Evolutionary conservation across 2,888 invertebrate genomes (phyloP), one percentile per base, ranked within the genome.

Genomic region (Tipula unca): DNA sequence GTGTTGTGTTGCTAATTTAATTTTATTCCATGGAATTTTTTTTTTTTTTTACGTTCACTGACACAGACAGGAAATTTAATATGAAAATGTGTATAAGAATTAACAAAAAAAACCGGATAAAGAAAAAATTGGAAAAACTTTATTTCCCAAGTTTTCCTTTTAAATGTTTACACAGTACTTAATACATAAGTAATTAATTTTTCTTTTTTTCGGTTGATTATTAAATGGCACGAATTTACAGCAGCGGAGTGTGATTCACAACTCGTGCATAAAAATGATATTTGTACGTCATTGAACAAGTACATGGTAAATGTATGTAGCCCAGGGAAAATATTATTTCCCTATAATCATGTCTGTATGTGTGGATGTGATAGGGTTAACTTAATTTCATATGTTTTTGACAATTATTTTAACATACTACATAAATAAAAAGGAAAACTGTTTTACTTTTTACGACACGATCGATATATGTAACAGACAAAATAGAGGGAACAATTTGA

Each of bases 31-130:
- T 69, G 3, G 25, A 69, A 6, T n/a, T 54, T 54, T 54, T n/a
- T 39, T 39, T 6, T 39, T 39, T 10, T 6, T 8, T 10, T 39
- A 32, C 32, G 6, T 39, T 10, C 3, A 69, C 69, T 17, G 48
- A 69, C 69, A 69, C 69, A 69, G 69, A 25, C 69, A 69, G 69
- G 69, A 69, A 69, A 69, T 69, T 69, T 69, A 69, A 69, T 69
- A 69, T 20, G 69, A 69, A 69, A 69, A 69, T 69, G 69, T 69
- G 25, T 69, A 4, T 1, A 69, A 25, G 69, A 69, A 25, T 69
- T 69, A 69, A 69, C 25, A 69, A 69, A 69, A 69, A 69, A 69
- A 69, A 25, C 25, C 69, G 69, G 69, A 69, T 69, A 69, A 69
- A 14, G 48, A 20, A 69, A 69, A 25, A 69, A 69, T 10, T 25